A percentile compares a stretch with the other conserved stretches of the same genome.
Conservation (phyloP, 53 echinoderm and acorn worm species). For the Holothuria scabra region DNA sequence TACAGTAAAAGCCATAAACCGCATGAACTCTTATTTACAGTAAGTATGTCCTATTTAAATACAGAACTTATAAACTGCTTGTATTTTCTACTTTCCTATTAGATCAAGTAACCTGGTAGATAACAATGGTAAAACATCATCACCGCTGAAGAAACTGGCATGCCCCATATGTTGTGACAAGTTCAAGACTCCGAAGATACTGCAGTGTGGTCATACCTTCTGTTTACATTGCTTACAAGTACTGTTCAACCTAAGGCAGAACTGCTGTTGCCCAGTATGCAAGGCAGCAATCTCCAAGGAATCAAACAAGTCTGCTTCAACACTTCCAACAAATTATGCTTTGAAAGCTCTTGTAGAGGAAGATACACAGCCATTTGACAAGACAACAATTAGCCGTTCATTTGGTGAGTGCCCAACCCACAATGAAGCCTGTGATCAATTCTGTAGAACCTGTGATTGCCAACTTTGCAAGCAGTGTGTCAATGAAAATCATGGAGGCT, state of each 20-base stretch:
- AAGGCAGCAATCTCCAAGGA: background rate
- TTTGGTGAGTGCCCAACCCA: slow-evolving; percentile 7
- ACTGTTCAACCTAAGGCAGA: background rate
- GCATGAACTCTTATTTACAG: too few relatives aligned
- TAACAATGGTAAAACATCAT: too few relatives aligned
- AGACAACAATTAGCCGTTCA: background rate
- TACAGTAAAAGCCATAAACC: too few relatives aligned
- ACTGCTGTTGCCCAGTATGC: background rate
- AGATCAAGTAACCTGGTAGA: too few relatives aligned
- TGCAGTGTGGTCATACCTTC: slow-evolving; percentile 9
- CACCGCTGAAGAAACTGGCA: background rate
- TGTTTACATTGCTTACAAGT: background rate
- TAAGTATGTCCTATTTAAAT: too few relatives aligned
- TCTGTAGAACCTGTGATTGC: slow-evolving; percentile 7
- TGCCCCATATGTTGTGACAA: background rate
- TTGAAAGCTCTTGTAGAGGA: slow-evolving; percentile 10
- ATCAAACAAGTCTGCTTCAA: background rate
- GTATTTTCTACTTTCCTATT: too few relatives aligned
- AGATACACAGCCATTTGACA: background rate
- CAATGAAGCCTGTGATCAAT: background rate
- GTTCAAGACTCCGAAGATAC: background rate
- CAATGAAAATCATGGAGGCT: background rate
- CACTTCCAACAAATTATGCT: background rate
- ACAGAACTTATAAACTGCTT: too few relatives aligned
- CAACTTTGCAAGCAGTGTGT: slow-evolving; percentile 1